Evolutionary conservation across 2,797 vertebrate species (phyloP).

Genomic region (Lutjanus campechanus): DNA sequence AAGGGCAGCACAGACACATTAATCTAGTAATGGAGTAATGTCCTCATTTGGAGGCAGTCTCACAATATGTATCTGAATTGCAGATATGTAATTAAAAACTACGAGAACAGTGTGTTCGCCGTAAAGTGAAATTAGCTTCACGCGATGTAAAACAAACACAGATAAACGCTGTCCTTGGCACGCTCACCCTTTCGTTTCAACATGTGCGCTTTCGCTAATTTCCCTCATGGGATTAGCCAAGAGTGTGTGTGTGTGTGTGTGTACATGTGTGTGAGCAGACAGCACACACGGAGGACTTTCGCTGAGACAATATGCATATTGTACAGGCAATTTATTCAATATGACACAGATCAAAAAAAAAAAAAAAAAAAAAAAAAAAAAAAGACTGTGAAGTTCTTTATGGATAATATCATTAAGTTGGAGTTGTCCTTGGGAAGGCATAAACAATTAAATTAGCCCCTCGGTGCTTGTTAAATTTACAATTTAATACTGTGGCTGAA

Average conservation of each 20-base stretch:
- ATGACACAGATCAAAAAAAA: conserved; percentile 54
- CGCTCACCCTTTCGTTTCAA: conserved; percentile 21
- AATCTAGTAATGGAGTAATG: conserved; percentile 5
- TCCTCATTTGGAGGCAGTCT: conserved; percentile 21
- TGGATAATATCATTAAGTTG: conserved; percentile 40
- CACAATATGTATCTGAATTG: conserved; percentile 48
- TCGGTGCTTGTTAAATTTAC: conserved; percentile 48
- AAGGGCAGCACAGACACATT: not conserved
- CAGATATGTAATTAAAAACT: conserved; percentile 45
- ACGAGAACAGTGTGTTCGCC: not conserved
- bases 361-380: too few species aligned
- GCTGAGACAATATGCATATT: conserved; percentile 17
- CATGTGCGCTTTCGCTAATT: conserved; percentile 49
- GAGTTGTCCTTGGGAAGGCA: conserved; percentile 55
- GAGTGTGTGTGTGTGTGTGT: conserved; percentile 35
- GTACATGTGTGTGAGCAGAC: conserved; percentile 8
- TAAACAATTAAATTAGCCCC: conserved; percentile 45
- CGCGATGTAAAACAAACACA: conserved; percentile 22
- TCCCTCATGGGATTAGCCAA: conserved; percentile 39
- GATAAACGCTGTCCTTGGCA: conserved; percentile 58
- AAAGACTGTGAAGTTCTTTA: conserved; percentile 24
- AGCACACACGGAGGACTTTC: conserved; percentile 12
- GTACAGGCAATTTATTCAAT: conserved; percentile 34
- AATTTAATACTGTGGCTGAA: conserved; percentile 11
- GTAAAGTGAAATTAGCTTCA: conserved; percentile 29